Conservation (phyloP, 2,888 invertebrate species). For the Phortica magna region DNA sequence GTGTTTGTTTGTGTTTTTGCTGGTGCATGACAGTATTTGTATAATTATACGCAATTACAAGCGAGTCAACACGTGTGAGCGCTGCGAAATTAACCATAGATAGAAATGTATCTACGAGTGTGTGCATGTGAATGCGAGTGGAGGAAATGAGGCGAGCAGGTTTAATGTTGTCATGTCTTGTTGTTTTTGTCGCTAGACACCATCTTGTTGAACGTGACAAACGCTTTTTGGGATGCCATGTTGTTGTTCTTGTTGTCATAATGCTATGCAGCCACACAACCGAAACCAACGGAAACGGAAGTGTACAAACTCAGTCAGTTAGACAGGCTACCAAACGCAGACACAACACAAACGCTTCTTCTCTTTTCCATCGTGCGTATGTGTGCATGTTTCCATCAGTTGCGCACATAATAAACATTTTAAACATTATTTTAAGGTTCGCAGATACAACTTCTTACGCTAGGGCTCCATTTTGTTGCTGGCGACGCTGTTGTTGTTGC, state of each 20-base stretch:
- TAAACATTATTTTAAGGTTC: conserved; percentile 16
- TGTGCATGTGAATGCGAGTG: neutral
- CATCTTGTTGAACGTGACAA: conserved; percentile 70
- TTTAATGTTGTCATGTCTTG: neutral
- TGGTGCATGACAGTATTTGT: conserved; percentile 10
- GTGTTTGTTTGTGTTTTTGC: neutral
- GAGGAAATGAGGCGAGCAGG: neutral
- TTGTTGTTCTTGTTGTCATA: neutral
- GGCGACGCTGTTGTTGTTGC: conserved; percentile 1
- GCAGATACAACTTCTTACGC: neutral
- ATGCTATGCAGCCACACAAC: neutral
- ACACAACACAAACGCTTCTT: no score
- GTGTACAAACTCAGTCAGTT: neutral
- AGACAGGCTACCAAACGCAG: no score
- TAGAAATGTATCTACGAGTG: conserved; percentile 2
- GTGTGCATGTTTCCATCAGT: neutral
- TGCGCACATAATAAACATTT: conserved; percentile 3
- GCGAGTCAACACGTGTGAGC: conserved; percentile 16
- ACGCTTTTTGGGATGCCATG: conserved; percentile 71
- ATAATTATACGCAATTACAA: conserved; percentile 33
- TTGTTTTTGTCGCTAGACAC: conserved; percentile 11
- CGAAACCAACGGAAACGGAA: conserved; percentile 16
- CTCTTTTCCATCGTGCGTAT: neutral
- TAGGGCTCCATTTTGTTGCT: neutral
- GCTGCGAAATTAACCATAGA: neutral